Evolutionary conservation across 2,888 invertebrate genomes (phyloP), one percentile per base, ranked within the genome.

Genomic region (Anthophora plumipes): DNA sequence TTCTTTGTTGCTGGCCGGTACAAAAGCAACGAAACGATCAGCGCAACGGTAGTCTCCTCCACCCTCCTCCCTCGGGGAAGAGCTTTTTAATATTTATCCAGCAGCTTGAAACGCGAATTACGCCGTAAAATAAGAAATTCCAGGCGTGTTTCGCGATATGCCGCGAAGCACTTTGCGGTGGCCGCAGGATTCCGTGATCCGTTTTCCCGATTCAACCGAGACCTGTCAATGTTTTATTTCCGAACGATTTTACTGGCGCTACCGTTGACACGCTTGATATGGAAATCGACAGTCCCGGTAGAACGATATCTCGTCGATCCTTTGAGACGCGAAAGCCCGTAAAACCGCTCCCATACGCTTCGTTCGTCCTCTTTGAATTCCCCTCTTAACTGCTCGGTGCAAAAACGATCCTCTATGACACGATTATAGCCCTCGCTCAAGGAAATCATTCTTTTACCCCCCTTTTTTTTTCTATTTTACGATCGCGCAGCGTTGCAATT

Each of bases 271-370:
- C 63, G 80, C 71, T 86, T 84, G 80, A 86, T 86, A 86, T 84
- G 84, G 84, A 86, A 84, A 86, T 86, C 63, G 79, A 71, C 76
- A 37, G 55, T 41, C 60, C 68, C 76, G 22, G 73, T 22, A 22
- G 77, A 37, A n/a, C 67, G 84, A 82, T 81, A 75, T 74, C 31
- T 31, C 70, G 52, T n/a, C 63, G 72, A 52, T 72, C 85, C 80
- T 85, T 85, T 80, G 83, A 78, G 75, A 70, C 77, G 80, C 66
- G 73, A 83, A 67, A 69, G 72, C 50, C 71, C 80, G 67, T 85
- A 76, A 85, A 85, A 85, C 77, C 76, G 66, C 72, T 54, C 72
- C 59, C 73, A 60, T 77, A 72, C 63, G 76, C 63, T 46, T 54
- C 52, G 57, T 31, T 67, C 66, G 63, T 78, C 61, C 63, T 48